phyloP scores from a whole-genome alignment of 2,797 vertebrate genomes.

The Podargus strigoides region DNA sequence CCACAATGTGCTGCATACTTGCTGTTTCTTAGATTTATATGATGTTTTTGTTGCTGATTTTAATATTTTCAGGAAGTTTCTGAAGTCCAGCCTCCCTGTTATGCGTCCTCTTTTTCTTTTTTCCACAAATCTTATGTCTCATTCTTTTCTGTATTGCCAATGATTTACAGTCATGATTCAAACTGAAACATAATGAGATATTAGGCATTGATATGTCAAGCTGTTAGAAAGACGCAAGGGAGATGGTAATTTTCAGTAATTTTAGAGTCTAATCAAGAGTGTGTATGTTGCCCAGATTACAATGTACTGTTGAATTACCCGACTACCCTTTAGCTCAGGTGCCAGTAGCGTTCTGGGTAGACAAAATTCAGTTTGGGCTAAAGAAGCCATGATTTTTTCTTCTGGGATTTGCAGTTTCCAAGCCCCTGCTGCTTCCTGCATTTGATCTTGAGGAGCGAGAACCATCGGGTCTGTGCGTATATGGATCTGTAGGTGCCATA shows the following conservation, averaged over 20 bases:
- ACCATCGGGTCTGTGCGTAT: background rate
- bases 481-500: rapidly evolving
- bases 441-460: rapidly evolving
- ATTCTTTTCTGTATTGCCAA: background rate
- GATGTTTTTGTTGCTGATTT: background rate
- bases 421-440: rapidly evolving
- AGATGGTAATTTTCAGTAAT: background rate
- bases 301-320: background rate
- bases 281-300: background rate
- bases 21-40: background rate
- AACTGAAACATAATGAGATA: background rate
- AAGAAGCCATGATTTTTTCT: background rate
- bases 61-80: background rate
- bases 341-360: background rate
- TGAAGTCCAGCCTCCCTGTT: background rate
- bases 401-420: background rate
- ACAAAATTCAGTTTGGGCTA: background rate
- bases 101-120: background rate
- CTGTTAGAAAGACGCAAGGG: background rate
- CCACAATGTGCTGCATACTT: background rate
- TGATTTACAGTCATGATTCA: background rate
- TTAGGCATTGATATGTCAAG: background rate
- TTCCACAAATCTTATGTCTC: background rate
- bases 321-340: background rate
- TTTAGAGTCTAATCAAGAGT: background rate